A percentile compares a stretch with the other conserved stretches of the same genome.
These are phyloP conservation scores for Heterodera carotae DNA, from an alignment of 1,140 invertebrate species.

Conservation along the genomic window DNA sequence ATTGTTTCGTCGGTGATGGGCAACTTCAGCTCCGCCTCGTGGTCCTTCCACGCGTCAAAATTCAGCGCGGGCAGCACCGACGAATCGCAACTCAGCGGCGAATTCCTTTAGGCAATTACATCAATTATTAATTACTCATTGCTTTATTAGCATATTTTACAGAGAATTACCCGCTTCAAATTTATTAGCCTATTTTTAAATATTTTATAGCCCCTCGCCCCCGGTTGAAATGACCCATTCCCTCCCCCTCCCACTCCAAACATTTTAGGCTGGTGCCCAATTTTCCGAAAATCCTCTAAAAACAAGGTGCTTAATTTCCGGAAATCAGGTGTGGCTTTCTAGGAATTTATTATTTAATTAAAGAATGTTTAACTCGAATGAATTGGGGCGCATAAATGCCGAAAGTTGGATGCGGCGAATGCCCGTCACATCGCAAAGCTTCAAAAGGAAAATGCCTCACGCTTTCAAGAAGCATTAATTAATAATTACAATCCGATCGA, in stretches of 20 bases:
- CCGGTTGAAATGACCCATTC: no score
- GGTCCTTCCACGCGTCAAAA: conserved; percentile 44
- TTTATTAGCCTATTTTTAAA: no score
- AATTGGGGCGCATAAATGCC: conserved; percentile 66
- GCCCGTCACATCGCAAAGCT: conserved; percentile 79
- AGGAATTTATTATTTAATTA: conserved; percentile 15
- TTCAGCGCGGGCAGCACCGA: conserved; percentile 29
- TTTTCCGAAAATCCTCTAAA: no score
- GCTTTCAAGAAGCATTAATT: no score
- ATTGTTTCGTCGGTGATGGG: conserved; percentile 51
- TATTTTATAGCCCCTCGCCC: no score
- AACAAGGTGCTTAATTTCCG: no score
- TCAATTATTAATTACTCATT: background rate
- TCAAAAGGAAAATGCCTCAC: conserved; percentile 11
- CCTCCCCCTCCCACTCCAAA: no score
- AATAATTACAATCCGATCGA: no score
- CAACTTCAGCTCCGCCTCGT: conserved; percentile 43
- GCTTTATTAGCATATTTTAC: no score
- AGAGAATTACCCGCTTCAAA: no score
- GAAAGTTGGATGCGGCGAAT: conserved; percentile 70
- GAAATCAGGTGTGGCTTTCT: no score
- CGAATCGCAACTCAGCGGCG: conserved; percentile 41
- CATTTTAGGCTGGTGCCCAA: no score
- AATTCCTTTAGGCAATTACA: conserved; percentile 33
- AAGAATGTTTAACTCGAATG: conserved; percentile 48